These are phyloP conservation scores for Dendrolimus pini DNA, from an alignment of 2,888 invertebrate species.

Conservation along the genomic window DNA sequence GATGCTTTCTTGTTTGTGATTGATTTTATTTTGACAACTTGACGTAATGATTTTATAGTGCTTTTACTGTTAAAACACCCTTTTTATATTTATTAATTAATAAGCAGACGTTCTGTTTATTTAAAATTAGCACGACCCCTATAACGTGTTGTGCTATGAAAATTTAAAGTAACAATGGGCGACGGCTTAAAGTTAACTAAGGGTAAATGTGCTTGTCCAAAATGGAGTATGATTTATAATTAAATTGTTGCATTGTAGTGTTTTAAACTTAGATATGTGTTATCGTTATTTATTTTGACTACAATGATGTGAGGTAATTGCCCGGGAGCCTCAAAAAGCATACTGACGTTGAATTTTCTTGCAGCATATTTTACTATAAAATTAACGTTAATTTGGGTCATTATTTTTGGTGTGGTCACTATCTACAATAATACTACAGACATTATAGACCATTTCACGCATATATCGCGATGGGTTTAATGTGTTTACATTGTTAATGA, in stretches of 20 bases:
- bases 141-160: constrained; percentile 47
- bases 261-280: too few relatives aligned
- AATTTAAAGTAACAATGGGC: constrained; percentile 67
- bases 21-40: constrained; percentile 59
- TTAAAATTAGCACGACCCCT: constrained; percentile 42
- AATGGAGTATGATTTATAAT: background rate
- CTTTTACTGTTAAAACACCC: constrained; percentile 47
- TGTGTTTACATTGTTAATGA: too few relatives aligned
- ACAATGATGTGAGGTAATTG: too few relatives aligned
- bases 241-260: background rate
- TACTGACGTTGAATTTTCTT: too few relatives aligned
- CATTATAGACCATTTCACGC: too few relatives aligned
- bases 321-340: too few relatives aligned
- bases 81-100: constrained; percentile 57
- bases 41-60: constrained; percentile 71
- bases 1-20: constrained; percentile 49
- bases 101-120: constrained; percentile 41
- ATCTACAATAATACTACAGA: too few relatives aligned
- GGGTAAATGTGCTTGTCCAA: constrained; percentile 30
- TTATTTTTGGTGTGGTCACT: too few relatives aligned
- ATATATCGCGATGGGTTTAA: too few relatives aligned
- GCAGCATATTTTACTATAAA: too few relatives aligned
- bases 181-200: constrained; percentile 58
- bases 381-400: too few relatives aligned
- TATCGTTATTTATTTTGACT: too few relatives aligned